Conservation (phyloP, 2,888 invertebrate species). For the Sinhomidia bicolor region DNA sequence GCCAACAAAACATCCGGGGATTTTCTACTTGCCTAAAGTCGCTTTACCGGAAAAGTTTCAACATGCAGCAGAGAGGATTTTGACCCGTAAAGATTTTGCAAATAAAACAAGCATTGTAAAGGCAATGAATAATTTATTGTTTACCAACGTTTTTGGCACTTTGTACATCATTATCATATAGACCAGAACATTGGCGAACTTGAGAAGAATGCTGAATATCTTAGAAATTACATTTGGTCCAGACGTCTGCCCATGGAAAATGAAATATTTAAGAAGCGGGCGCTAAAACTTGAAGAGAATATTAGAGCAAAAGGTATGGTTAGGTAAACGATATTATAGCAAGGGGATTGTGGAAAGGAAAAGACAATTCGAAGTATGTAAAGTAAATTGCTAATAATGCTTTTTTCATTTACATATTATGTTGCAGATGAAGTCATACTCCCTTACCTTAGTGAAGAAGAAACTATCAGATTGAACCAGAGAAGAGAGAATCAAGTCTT, state of each 20-base stretch:
- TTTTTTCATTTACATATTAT: no score
- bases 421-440: slow-evolving; percentile 77
- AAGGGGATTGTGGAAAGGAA: no score
- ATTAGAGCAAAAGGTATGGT: slow-evolving; percentile 81
- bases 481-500: slow-evolving; percentile 84
- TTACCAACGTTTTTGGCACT: slow-evolving; percentile 2
- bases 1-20: slow-evolving; percentile 89
- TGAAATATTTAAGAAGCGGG: slow-evolving; percentile 83
- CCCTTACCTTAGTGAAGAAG: slow-evolving; percentile 77
- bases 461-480: slow-evolving; percentile 82
- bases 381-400: no score
- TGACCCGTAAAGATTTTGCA: slow-evolving; percentile 82
- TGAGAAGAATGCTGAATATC: slow-evolving; percentile 83
- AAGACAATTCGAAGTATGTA: no score
- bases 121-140: background rate
- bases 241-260: slow-evolving; percentile 87
- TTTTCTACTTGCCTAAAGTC: slow-evolving; percentile 84
- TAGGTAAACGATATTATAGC: background rate
- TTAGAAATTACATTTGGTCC: slow-evolving; percentile 85
- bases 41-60: slow-evolving; percentile 85
- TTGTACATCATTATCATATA: no score
- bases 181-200: slow-evolving; percentile 85
- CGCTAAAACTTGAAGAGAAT: slow-evolving; percentile 81
- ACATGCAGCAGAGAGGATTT: slow-evolving; percentile 84
- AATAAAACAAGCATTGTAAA: background rate